Evolutionary conservation across 2,113 vertebrate species (phyloP), one percentile per base, ranked within the genome.

Genomic region (Clinocottus analis): DNA sequence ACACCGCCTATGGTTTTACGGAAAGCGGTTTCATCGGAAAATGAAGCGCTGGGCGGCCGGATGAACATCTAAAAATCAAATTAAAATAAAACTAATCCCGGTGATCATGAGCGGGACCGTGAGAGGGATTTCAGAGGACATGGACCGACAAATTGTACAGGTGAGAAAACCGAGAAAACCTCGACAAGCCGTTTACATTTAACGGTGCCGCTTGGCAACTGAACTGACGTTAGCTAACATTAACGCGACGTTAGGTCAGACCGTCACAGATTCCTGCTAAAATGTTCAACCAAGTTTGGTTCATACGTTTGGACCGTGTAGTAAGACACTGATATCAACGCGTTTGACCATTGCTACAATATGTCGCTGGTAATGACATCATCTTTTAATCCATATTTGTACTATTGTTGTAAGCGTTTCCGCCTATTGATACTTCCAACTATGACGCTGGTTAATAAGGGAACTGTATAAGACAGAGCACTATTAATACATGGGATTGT

Each of bases 61-160:
- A 63, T 72, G 66, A 75, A 25, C 53, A 19, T 7, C 16, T 63
- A 23, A 82, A n/a, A 67, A 49, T 67, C 11, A 12, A 33, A 47
- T 19, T 21, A 31, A 29, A 58, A 58, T 29, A 16, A 14, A 58
- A 35, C 8, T 35, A 35, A 64, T 14, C 33, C 17, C 1, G 16
- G 53, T 1, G 14, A 41, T 5, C 39, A 80, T 66, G 74, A 90
- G 75, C 58, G 47, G 68, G 41, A 5, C 37, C 76, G 8, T 58
- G 39, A 51, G 21, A 10, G 69, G 63, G 56, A 49, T 59, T 56
- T 51, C 39, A 19, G 76, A 72, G 45, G 81, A 69, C 73, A 93
- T 93, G 90, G 89, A 93, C 76, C 62, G 81, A 80, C 90, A 86
- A 8, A 82, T 91, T 51, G 59, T 79, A 29, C 80, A 87, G 90